These are phyloP conservation scores for Vesta saturnalis DNA, from an alignment of 2,888 invertebrate species.

Conservation along the genomic window DNA sequence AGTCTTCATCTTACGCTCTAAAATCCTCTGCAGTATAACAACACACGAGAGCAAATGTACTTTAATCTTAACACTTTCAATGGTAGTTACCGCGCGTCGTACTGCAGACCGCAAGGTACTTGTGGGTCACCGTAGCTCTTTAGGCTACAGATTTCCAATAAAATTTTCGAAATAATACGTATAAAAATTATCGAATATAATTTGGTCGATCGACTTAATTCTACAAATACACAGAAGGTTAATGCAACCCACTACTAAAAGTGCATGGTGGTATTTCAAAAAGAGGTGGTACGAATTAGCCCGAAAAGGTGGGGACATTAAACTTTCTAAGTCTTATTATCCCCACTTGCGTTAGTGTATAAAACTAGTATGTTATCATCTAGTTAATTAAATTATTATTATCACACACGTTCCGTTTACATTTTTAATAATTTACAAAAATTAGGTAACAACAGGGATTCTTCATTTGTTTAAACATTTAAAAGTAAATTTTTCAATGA, in stretches of 20 bases:
- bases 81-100: slow-evolving; percentile 39
- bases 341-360: slow-evolving; percentile 33
- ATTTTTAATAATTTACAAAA: background rate
- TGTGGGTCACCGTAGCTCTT: slow-evolving; percentile 56
- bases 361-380: background rate
- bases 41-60: slow-evolving; percentile 48
- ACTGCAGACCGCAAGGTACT: slow-evolving; percentile 41
- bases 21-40: slow-evolving; percentile 47
- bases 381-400: background rate
- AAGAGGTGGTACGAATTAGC: slow-evolving; percentile 42
- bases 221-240: slow-evolving; percentile 54
- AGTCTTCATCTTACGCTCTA: slow-evolving; percentile 42
- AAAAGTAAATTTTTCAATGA: too few species aligned
- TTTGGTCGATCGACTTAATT: slow-evolving; percentile 49
- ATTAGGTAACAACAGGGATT: background rate
- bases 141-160: slow-evolving; percentile 49
- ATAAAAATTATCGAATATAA: slow-evolving; percentile 35
- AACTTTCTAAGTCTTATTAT: slow-evolving; percentile 54
- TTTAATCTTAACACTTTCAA: slow-evolving; percentile 45
- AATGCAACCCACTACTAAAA: slow-evolving; percentile 44
- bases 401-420: too few species aligned
- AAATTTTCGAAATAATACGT: slow-evolving; percentile 18
- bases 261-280: slow-evolving; percentile 35
- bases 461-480: too few species aligned
- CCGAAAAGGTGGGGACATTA: slow-evolving; percentile 47